A percentile compares a stretch with the other conserved stretches of the same genome.
Evolutionary conservation across 2,113 vertebrate genomes (phyloP).

Genomic region (Takifugu flavidus): DNA sequence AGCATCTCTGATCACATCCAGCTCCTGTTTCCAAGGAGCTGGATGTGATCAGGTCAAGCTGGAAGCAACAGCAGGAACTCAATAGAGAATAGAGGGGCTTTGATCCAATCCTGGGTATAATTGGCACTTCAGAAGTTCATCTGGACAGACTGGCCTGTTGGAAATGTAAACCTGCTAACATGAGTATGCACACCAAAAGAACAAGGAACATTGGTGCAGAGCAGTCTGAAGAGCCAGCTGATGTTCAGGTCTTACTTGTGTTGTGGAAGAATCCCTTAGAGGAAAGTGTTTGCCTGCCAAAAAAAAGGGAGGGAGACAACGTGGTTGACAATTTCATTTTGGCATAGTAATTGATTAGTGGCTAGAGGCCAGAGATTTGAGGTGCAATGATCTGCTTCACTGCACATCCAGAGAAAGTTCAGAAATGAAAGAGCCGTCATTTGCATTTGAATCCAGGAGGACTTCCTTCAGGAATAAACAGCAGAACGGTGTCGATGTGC

Average conservation of each 20-base stretch:
- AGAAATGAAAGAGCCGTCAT: constrained; percentile 25
- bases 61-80: constrained; percentile 54
- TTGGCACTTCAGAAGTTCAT: constrained; percentile 60
- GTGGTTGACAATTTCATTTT: not conserved
- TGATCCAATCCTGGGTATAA: constrained; percentile 37
- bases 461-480: too few species aligned
- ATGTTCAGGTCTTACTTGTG: too few species aligned
- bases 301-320: too few species aligned
- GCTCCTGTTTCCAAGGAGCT: constrained; percentile 36
- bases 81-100: constrained; percentile 47
- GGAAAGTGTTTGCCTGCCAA: constrained; percentile 1
- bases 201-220: not conserved
- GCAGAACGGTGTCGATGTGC: constrained; percentile 16
- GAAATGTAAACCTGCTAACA: constrained; percentile 14
- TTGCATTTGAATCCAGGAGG: constrained; percentile 16
- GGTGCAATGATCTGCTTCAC: constrained; percentile 64
- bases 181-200: constrained; percentile 1
- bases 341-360: constrained; percentile 49
- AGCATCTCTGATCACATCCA: constrained; percentile 21
- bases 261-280: not conserved
- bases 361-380: constrained; percentile 39
- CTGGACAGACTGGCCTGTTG: constrained; percentile 24
- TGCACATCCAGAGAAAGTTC: constrained; percentile 60
- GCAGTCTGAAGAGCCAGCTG: too few species aligned
- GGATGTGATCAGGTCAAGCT: constrained; percentile 38